Evolutionary conservation across 2,888 invertebrate species (phyloP).

Genomic region (Camptogramma bilineatum): DNA sequence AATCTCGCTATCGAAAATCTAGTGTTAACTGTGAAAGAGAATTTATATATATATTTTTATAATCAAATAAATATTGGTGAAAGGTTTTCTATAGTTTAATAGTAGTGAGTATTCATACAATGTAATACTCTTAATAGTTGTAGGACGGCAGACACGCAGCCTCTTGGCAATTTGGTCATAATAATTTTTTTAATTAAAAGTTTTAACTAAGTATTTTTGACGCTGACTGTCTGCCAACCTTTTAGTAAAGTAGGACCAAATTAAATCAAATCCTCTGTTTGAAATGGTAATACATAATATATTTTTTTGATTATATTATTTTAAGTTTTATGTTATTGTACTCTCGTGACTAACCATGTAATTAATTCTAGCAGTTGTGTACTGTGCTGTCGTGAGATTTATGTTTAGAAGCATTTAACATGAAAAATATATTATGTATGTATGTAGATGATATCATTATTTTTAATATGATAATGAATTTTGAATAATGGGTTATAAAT

Average conservation of each 20-base stretch:
- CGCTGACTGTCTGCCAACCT: conserved; percentile 43
- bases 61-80: conserved; percentile 45
- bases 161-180: conserved; percentile 26
- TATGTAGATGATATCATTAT: conserved; percentile 80
- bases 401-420: conserved; percentile 84
- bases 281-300: conserved; percentile 61
- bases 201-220: conserved; percentile 24
- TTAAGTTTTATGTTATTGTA: conserved; percentile 78
- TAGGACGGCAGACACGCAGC: conserved; percentile 32
- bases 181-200: conserved; percentile 28
- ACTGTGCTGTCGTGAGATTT: conserved; percentile 73
- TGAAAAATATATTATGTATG: conserved; percentile 59
- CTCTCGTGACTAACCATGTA: conserved; percentile 74
- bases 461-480: conserved; percentile 81
- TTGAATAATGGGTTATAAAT: conserved; percentile 81
- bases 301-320: conserved; percentile 61
- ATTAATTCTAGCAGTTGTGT: conserved; percentile 67
- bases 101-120: conserved; percentile 44
- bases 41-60: conserved; percentile 42
- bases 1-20: conserved; percentile 26
- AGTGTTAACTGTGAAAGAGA: conserved; percentile 29
- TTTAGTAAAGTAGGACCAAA: conserved; percentile 76
- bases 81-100: conserved; percentile 39
- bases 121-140: conserved; percentile 38
- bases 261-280: conserved; percentile 72